Base-by-base conservation (phyloP, 1,140 invertebrate species). In the Leguminivora glycinivorella region DNA sequence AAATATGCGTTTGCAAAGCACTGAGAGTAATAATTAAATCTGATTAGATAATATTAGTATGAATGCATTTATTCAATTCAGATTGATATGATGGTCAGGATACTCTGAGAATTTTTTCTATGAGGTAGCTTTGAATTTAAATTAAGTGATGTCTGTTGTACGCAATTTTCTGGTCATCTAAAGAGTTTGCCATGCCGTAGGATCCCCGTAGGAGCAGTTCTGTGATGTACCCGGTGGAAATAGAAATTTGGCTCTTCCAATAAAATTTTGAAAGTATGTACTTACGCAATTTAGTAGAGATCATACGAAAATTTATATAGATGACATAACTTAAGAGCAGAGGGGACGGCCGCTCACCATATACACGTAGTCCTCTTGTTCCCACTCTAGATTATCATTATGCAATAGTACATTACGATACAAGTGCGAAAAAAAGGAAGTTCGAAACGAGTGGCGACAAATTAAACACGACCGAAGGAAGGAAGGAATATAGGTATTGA, bases 21-120 rank as follows among this genome's bases (percentile, higher is more conserved):
- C 47, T 52, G 47, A 52, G 17, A 52, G 47, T 52, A 52, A 52
- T 22, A 52, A 52, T 52, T 52, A 22, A 52, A 52, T 52, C 17
- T 22, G 19, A 22, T 52, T 52, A 52, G 47, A 52, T 52, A 22
- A 19, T 52, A 52, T 43, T 52, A 22, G 47, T 52, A 52, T 52
- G 47, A 52, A 22, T 52, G 47, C 47, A 52, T 52, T 52, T 52
- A 43, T 4, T 43, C 9, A 34, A 17, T 43, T 17, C 40, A 14
- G 40, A 43, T 12, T 5, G 1, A n/a, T 17, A 43, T 43, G n/a
- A 43, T 19, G 17, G n/a, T 19, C 17, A 7, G n/a, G 47, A 7
- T 17, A 52, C 47, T 7, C 17, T 22, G 22, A 9, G 17, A 52
- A 52, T 19, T 1, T 52, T 52, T 52, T 52, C 0, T 52, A 52